Evolutionary conservation across 2,797 vertebrate species (phyloP).

Genomic region (Sebastiscus tertius): DNA sequence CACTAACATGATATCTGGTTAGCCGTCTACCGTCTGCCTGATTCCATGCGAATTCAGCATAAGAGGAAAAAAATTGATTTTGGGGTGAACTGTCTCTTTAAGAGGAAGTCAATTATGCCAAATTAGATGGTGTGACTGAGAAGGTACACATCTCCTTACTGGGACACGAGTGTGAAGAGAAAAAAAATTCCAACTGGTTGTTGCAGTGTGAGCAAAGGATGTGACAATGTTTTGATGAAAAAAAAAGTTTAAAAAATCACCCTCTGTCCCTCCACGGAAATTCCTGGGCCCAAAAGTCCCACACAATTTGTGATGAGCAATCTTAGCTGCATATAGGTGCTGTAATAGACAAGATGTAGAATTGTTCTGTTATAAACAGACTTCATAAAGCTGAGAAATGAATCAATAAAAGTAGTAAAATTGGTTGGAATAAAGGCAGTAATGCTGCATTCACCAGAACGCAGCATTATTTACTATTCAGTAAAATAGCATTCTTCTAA

Average conservation of each 20-base stretch:
- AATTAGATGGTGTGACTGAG: not conserved
- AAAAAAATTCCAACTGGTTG: not conserved
- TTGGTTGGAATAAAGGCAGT: not conserved
- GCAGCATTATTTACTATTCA: not conserved
- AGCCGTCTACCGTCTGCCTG: too few species aligned
- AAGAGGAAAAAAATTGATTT: too few species aligned
- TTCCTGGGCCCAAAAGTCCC: not conserved
- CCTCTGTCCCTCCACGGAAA: not conserved
- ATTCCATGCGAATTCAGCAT: too few species aligned
- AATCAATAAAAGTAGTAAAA: not conserved
- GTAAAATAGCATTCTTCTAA: not conserved
- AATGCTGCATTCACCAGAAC: not conserved
- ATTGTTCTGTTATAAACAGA: not conserved
- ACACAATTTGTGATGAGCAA: slow-evolving; percentile 18
- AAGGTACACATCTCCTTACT: not conserved
- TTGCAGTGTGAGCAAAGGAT: not conserved
- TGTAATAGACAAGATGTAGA: not conserved
- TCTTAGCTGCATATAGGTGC: not conserved
- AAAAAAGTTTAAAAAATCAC: not conserved
- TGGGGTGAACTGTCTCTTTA: not conserved
- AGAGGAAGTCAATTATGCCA: not conserved
- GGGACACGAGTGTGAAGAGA: not conserved
- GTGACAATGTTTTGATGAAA: not conserved
- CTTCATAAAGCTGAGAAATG: not conserved
- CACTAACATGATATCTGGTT: too few species aligned